These are phyloP conservation scores for Ochropacha duplaris DNA, from an alignment of 2,888 invertebrate species.

Conservation along the genomic window DNA sequence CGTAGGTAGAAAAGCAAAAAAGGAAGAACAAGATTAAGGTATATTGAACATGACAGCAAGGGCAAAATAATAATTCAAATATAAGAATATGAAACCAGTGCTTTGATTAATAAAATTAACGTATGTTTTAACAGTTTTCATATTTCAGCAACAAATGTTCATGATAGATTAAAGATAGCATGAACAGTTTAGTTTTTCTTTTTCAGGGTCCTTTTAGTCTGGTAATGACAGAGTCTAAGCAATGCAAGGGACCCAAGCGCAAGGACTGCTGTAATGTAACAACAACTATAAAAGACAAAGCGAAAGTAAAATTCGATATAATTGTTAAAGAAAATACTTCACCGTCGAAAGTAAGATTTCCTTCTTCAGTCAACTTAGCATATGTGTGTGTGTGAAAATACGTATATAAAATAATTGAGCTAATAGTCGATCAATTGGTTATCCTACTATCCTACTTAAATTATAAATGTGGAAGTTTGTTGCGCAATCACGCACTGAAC, in stretches of 20 bases:
- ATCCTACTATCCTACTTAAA: too few relatives aligned
- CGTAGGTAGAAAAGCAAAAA: too few relatives aligned
- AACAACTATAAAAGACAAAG: constrained; percentile 14
- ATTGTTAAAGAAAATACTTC: constrained; percentile 23
- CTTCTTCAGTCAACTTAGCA: neutral
- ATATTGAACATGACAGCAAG: too few relatives aligned
- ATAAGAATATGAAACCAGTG: too few relatives aligned
- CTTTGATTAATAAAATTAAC: too few relatives aligned
- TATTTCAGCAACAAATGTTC: too few relatives aligned
- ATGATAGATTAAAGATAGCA: too few relatives aligned
- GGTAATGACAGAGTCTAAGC: constrained; percentile 18
- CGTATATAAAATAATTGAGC: neutral
- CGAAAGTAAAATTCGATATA: constrained; percentile 19
- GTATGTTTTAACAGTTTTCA: too few relatives aligned
- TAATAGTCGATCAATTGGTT: neutral
- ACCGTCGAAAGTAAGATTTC: constrained; percentile 25
- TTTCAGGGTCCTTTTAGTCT: constrained; percentile 44
- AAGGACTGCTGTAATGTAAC: constrained; percentile 29
- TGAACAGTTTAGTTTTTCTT: neutral
- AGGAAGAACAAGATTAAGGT: too few relatives aligned
- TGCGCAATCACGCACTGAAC: too few relatives aligned
- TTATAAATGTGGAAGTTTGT: too few relatives aligned
- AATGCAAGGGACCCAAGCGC: constrained; percentile 45
- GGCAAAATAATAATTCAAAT: too few relatives aligned
- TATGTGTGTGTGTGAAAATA: neutral